These are phyloP conservation scores for Subacronicta megacephala DNA, from an alignment of 2,888 invertebrate species.

Conservation along the genomic window DNA sequence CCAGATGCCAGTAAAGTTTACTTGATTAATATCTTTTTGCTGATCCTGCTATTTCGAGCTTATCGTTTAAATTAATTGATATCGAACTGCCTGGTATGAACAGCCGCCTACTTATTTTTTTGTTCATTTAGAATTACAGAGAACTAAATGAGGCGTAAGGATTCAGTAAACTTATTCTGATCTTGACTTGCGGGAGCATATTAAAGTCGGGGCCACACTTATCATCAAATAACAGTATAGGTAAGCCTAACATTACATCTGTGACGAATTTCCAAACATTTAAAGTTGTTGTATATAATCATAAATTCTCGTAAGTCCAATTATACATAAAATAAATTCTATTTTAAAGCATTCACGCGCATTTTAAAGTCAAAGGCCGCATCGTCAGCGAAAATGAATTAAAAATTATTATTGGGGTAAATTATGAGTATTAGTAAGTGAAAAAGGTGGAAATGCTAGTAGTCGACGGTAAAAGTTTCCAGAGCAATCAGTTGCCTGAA, in stretches of 20 bases:
- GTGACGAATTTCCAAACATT: conserved; percentile 11
- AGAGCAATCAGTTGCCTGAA: conserved; percentile 47
- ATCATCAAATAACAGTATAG: no score
- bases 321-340: no score
- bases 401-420: no score
- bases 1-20: conserved; percentile 28
- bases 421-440: no score
- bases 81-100: conserved; percentile 42
- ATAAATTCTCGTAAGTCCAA: no score
- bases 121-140: conserved; percentile 19
- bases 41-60: conserved; percentile 40
- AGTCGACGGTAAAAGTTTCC: conserved; percentile 47
- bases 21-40: conserved; percentile 53
- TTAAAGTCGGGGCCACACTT: no score
- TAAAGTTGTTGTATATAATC: conserved; percentile 13
- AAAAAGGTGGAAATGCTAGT: conserved; percentile 36
- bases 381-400: no score
- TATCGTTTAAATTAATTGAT: conserved; percentile 40
- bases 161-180: conserved; percentile 33
- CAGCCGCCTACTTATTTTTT: conserved; percentile 26
- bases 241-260: no score
- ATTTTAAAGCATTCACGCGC: no score
- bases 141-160: conserved; percentile 24
- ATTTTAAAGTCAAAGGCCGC: no score
- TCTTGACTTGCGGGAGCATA: conserved; percentile 15